phyloP scores from a whole-genome alignment of 2,888 invertebrate genomes.

The Ectemnius continuus region DNA sequence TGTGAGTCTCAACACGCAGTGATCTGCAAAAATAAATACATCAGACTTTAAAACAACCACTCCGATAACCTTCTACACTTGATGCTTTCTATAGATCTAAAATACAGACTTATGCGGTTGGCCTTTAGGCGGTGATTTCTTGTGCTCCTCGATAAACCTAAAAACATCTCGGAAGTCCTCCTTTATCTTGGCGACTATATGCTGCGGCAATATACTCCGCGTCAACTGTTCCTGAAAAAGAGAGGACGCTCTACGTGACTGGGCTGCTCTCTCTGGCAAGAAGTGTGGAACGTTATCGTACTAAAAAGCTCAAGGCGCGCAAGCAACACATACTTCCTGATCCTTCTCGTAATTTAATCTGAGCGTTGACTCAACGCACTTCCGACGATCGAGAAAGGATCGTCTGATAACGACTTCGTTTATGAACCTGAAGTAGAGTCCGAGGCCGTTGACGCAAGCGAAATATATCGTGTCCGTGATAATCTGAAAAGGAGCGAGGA shows the following conservation, averaged over 20 bases:
- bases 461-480: slow-evolving; percentile 86
- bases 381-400: slow-evolving; percentile 92
- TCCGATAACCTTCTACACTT: neutral
- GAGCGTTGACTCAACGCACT: slow-evolving; percentile 91
- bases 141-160: slow-evolving; percentile 75
- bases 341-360: slow-evolving; percentile 90
- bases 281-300: neutral
- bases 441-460: slow-evolving; percentile 88
- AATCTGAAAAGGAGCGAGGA: slow-evolving; percentile 78
- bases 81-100: no score
- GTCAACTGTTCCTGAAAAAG: slow-evolving; percentile 87
- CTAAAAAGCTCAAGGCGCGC: neutral
- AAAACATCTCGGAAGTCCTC: slow-evolving; percentile 79
- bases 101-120: slow-evolving; percentile 77
- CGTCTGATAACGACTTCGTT: slow-evolving; percentile 92
- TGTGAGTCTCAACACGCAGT: slow-evolving; percentile 92
- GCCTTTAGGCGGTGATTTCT: slow-evolving; percentile 73
- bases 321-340: slow-evolving; percentile 89
- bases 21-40: slow-evolving; percentile 64
- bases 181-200: slow-evolving; percentile 85
- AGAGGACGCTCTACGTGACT: neutral
- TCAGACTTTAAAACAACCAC: neutral
- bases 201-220: slow-evolving; percentile 91
- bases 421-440: slow-evolving; percentile 92
- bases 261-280: neutral